phyloP scores from a whole-genome alignment of 2,797 vertebrate species.

The Falco columbarius region DNA sequence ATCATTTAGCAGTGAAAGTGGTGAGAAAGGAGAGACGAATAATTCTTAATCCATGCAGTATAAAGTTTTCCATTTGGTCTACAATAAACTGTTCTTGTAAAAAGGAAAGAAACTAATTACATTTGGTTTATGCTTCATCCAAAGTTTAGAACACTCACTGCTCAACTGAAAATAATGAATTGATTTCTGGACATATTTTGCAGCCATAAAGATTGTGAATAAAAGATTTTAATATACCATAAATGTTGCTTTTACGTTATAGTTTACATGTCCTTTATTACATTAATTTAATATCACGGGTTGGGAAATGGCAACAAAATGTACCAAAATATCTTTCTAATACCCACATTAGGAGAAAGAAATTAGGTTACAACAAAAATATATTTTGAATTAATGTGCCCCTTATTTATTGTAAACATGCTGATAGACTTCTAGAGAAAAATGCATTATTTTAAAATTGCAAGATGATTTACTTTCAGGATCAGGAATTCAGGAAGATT shows the following conservation, averaged over 20 bases:
- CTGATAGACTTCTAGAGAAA: neutral
- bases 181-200: constrained; percentile 9
- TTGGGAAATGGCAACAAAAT: neutral
- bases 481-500: neutral
- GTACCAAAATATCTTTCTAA: neutral
- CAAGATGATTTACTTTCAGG: neutral
- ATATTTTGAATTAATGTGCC: neutral
- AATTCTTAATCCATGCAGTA: neutral
- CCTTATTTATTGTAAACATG: neutral
- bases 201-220: neutral
- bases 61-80: neutral
- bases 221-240: neutral
- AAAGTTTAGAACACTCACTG: neutral
- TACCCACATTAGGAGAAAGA: neutral
- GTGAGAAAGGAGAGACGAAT: neutral
- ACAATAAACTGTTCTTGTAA: neutral
- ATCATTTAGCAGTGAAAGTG: neutral
- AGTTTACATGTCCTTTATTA: neutral
- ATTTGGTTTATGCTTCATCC: neutral
- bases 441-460: neutral
- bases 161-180: neutral
- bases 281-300: neutral
- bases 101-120: neutral
- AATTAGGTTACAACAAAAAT: neutral
- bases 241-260: neutral